These are phyloP conservation scores for Drosophila subsilvestris DNA, from an alignment of 2,888 invertebrate species.

Conservation along the genomic window DNA sequence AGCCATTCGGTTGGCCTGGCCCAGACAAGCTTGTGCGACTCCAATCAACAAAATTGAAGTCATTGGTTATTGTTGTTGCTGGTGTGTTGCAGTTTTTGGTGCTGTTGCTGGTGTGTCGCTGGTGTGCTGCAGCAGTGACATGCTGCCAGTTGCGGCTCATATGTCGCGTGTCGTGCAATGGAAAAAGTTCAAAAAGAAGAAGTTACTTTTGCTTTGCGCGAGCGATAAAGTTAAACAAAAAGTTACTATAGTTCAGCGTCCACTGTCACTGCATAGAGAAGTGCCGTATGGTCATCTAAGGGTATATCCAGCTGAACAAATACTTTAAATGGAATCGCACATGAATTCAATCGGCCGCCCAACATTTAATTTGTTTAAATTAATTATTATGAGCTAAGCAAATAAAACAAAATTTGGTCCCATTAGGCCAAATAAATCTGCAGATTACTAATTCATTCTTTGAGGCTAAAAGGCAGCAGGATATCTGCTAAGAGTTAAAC, in stretches of 20 bases:
- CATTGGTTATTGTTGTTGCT: constrained; percentile 35
- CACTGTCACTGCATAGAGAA: constrained; percentile 1
- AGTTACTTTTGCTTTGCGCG: constrained; percentile 44
- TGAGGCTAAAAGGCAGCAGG: no score
- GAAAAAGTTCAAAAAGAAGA: constrained; percentile 28
- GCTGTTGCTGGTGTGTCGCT: constrained; percentile 17
- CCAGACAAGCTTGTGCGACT: constrained; percentile 46
- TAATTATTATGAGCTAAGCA: no score
- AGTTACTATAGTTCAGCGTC: constrained; percentile 21
- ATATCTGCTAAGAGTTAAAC: no score
- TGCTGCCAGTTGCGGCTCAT: constrained; percentile 56
- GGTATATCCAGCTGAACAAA: constrained; percentile 5
- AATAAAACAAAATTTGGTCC: no score
- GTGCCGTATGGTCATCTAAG: neutral
- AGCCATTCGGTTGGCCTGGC: constrained; percentile 17
- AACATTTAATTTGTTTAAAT: no score
- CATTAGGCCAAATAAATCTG: no score
- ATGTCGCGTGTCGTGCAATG: constrained; percentile 36
- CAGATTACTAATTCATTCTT: no score
- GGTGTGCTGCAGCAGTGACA: constrained; percentile 46
- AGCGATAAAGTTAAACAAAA: constrained; percentile 44
- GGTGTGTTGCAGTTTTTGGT: no score
- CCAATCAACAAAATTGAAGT: constrained; percentile 75
- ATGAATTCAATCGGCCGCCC: no score
- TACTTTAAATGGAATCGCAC: neutral